Conservation (phyloP, 1,140 invertebrate genomes). For the Drosophila eugracilis region DNA sequence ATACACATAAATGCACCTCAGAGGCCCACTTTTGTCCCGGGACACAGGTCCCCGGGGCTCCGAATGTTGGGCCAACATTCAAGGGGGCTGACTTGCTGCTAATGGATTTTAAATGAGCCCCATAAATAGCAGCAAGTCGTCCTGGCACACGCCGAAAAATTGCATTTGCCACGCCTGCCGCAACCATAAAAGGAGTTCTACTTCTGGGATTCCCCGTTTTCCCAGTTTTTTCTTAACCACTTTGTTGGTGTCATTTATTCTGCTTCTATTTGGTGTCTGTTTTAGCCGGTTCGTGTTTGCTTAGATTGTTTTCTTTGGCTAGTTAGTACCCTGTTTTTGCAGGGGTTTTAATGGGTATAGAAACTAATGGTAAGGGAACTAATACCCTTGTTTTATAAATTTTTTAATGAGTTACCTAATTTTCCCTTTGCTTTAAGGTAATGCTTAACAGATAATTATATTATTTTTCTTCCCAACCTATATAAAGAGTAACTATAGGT, state of each 20-base stretch:
- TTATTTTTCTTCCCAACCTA: too few relatives aligned
- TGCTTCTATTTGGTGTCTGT: constrained; percentile 62
- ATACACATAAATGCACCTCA: constrained; percentile 64
- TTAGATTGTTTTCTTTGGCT: constrained; percentile 12
- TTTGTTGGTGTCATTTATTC: constrained; percentile 74
- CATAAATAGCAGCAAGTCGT: constrained; percentile 72
- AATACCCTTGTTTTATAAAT: background rate
- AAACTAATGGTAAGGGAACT: too few relatives aligned
- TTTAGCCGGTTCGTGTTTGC: constrained; percentile 27
- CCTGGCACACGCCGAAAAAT: constrained; percentile 41
- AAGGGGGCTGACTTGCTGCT: constrained; percentile 65
- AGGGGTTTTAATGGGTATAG: too few relatives aligned
- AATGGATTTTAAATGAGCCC: constrained; percentile 85
- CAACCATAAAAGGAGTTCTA: constrained; percentile 49
- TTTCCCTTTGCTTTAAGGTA: too few relatives aligned
- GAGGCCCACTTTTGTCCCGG: constrained; percentile 66
- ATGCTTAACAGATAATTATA: too few relatives aligned
- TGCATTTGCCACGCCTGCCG: constrained; percentile 47
- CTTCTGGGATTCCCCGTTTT: constrained; percentile 5
- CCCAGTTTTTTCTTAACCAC: constrained; percentile 34
- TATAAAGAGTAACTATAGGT: too few relatives aligned
- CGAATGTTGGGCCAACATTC: constrained; percentile 18
- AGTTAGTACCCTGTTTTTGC: constrained; percentile 11
- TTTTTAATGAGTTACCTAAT: constrained; percentile 2
- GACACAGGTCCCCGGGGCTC: constrained; percentile 7